Evolutionary conservation across 2,888 invertebrate genomes (phyloP).

Genomic region (Drosophila macrospina): DNA sequence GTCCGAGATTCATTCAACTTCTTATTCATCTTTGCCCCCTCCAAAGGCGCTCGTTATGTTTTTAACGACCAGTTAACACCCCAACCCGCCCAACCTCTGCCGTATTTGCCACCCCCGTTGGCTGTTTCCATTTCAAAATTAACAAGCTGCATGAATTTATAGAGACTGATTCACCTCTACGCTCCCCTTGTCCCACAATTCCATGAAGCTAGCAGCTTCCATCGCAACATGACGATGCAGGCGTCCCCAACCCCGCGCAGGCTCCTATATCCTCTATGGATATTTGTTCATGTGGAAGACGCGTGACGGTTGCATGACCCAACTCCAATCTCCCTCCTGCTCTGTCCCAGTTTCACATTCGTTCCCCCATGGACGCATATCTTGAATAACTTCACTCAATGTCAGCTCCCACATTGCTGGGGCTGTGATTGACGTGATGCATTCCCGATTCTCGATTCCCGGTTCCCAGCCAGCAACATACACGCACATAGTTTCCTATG

Average conservation of each 20-base stretch:
- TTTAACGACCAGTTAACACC: conserved; percentile 65
- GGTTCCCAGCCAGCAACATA: too few species aligned
- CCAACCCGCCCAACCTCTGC: conserved; percentile 11
- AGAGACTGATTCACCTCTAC: conserved; percentile 36
- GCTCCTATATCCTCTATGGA: conserved; percentile 23
- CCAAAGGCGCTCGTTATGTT: conserved; percentile 48
- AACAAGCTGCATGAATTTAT: conserved; percentile 58
- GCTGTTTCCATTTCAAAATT: conserved; percentile 49
- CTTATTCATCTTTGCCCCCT: conserved; percentile 1
- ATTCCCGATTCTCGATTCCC: conserved; percentile 47
- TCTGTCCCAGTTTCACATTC: conserved; percentile 1
- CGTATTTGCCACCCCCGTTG: conserved; percentile 14
- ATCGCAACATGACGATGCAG: conserved; percentile 53
- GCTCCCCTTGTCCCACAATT: not conserved
- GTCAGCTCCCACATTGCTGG: conserved; percentile 32
- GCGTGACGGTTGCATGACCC: conserved; percentile 45
- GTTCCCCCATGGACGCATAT: conserved; percentile 32
- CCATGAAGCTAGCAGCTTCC: conserved; percentile 3
- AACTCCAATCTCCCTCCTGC: conserved; percentile 10
- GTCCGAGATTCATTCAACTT: conserved; percentile 22
- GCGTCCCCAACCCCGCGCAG: conserved; percentile 1
- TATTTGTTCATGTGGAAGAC: conserved; percentile 64
- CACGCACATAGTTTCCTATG: conserved; percentile 3
- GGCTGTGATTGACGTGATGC: conserved; percentile 57
- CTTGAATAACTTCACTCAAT: conserved; percentile 50